Evolutionary conservation across 2,888 invertebrate genomes (phyloP), one percentile per base, ranked within the genome.

Genomic region (Perithous albicinctus): DNA sequence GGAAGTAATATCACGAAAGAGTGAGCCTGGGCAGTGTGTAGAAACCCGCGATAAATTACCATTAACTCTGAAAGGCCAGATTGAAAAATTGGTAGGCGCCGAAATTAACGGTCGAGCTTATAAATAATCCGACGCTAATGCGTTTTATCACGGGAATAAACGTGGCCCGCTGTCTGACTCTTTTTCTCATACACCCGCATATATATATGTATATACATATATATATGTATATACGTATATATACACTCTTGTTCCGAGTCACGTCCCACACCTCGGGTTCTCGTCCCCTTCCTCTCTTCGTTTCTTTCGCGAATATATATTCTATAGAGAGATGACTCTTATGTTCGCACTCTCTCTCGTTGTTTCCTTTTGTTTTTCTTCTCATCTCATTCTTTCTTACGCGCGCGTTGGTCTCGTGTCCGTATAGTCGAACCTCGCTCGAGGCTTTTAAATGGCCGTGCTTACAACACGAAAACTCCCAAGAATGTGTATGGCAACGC

Each of bases 61-160:
- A 85, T 87, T 78, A 78, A 84, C 83, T 87, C 87, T 87, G 78
- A 78, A 81, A 85, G 73, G 73, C 79, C 78, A 78, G 83, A 86
- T 86, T 85, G 87, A 89, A 89, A 89, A 88, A 88, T 88, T 87
- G 86, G 87, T 88, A 85, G 86, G 86, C 85, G 86, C 86, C 86
- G 87, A 87, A 89, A 89, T 87, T 85, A 89, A 86, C 87, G 84
- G 83, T 83, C 76, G 82, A 77, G 86, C 86, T 87, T 88, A 89
- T 89, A 90, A 90, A 90, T 90, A 90, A 91, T 88, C 88, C 86
- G 86, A 85, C 84, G 86, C 88, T 89, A 90, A 88, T 90, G 90
- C 88, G 84, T 88, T 90, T 90, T 90, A 90, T 90, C 88, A 86
- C 85, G 79, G 78, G 82, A 85, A 83, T 81, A 85, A 84, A 82